A percentile compares a stretch with the other conserved stretches of the same genome.
phyloP scores from a whole-genome alignment of 2,113 vertebrate species.

The Ictalurus punctatus region DNA sequence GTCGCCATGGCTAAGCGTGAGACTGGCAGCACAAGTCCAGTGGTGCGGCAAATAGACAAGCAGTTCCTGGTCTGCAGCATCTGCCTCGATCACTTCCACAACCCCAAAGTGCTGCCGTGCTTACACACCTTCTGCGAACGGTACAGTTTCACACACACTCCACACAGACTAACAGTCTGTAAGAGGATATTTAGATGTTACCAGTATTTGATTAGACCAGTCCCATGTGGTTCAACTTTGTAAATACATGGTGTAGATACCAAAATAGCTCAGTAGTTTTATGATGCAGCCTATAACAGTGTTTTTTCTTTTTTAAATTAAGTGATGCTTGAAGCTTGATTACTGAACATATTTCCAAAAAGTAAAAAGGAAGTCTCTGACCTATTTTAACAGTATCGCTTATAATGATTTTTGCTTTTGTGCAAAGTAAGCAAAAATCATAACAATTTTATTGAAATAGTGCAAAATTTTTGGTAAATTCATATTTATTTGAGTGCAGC shows the following conservation, averaged over 20 bases:
- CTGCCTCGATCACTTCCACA: constrained; percentile 89
- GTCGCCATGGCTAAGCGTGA: constrained; percentile 82
- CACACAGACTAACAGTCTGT: neutral
- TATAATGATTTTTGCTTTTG: neutral
- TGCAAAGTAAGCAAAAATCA: too few species aligned
- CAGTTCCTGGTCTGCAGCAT: constrained; percentile 97
- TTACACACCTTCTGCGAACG: constrained; percentile 96
- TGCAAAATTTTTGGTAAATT: too few species aligned
- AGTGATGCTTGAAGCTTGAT: neutral
- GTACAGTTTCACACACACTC: constrained; percentile 63
- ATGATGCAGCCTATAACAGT: neutral
- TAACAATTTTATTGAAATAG: too few species aligned
- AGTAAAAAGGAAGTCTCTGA: neutral
- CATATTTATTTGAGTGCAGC: too few species aligned
- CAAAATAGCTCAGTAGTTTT: neutral
- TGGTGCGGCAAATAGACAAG: constrained; percentile 93
- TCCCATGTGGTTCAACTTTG: neutral
- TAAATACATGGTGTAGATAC: neutral
- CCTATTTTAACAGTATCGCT: neutral
- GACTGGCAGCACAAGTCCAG: constrained; percentile 81
- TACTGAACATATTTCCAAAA: neutral
- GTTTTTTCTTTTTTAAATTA: neutral
- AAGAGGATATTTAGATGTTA: neutral
- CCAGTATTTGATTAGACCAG: neutral
- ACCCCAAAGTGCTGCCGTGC: constrained; percentile 85